A percentile compares a stretch with the other conserved stretches of the same genome.
Conservation (phyloP, 2,113 vertebrate genomes). For the Merops nubicus region DNA sequence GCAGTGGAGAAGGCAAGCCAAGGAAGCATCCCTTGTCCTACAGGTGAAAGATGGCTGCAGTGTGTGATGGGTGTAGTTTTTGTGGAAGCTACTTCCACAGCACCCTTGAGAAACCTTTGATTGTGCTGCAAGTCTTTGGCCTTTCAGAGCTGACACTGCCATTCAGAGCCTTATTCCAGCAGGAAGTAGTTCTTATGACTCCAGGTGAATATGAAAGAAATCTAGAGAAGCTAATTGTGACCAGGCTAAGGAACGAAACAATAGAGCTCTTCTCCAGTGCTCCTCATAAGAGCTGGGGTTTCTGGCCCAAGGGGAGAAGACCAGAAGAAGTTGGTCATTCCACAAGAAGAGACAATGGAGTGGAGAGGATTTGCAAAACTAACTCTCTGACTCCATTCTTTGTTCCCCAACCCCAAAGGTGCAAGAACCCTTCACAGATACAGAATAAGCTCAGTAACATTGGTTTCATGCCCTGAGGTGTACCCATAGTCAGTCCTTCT, state of each 20-base stretch:
- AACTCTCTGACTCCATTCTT: not conserved
- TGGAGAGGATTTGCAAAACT: not conserved
- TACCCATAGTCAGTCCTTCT: not conserved
- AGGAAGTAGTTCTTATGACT: not conserved
- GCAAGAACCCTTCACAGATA: not conserved
- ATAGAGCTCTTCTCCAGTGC: not conserved
- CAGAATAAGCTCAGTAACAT: not conserved
- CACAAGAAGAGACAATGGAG: not conserved
- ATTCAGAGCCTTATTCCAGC: not conserved
- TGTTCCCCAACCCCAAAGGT: not conserved
- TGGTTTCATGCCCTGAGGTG: not conserved
- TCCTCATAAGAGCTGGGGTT: not conserved
- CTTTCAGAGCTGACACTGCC: not conserved
- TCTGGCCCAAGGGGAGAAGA: fast-evolving
- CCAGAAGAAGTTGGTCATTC: not conserved
- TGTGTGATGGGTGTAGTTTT: not conserved
- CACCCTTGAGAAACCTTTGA: not conserved
- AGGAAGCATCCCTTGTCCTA: not conserved
- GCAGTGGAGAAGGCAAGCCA: fast-evolving
- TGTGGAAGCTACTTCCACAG: not conserved
- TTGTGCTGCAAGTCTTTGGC: not conserved
- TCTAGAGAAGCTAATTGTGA: not conserved
- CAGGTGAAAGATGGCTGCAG: not conserved
- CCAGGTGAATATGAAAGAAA: not conserved
- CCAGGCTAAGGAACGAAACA: not conserved